phyloP scores from a whole-genome alignment of 2,113 vertebrate species.

The Triplophysa tibetana region DNA sequence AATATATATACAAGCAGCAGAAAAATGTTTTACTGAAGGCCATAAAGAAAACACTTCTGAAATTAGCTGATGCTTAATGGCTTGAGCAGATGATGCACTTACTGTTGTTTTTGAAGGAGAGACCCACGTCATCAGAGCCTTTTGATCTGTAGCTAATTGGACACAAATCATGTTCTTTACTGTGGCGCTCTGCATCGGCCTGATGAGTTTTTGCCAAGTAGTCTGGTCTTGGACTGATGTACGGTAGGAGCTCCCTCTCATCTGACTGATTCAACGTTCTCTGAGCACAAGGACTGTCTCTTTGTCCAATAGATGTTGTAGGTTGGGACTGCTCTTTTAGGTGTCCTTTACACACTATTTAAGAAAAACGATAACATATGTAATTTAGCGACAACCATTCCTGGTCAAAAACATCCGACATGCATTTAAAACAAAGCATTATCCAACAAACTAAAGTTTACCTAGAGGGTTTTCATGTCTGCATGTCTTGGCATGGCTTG shows the following conservation, averaged over 20 bases:
- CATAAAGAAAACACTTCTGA: not conserved
- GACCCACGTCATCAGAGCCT: slow-evolving; percentile 65
- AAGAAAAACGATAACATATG: not conserved
- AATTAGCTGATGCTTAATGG: not conserved
- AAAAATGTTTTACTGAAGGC: not conserved
- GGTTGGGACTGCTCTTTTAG: slow-evolving; percentile 2
- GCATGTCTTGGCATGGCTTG: slow-evolving; percentile 49
- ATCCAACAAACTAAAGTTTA: slow-evolving; percentile 50
- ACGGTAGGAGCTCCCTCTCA: slow-evolving; percentile 70
- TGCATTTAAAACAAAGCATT: not conserved
- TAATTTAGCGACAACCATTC: not conserved
- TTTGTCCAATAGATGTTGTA: slow-evolving; percentile 49
- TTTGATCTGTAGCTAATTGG: slow-evolving; percentile 71
- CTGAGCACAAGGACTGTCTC: slow-evolving; percentile 52
- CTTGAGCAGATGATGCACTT: slow-evolving; percentile 42
- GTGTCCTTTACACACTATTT: slow-evolving; percentile 33
- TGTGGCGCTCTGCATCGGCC: slow-evolving; percentile 39
- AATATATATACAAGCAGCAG: too few relatives aligned
- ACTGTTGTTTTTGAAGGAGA: slow-evolving; percentile 71
- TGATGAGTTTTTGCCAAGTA: slow-evolving; percentile 27
- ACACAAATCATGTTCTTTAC: slow-evolving; percentile 60
- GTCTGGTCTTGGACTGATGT: slow-evolving; percentile 50
- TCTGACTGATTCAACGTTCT: slow-evolving; percentile 67
- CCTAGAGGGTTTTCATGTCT: slow-evolving; percentile 61
- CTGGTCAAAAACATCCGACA: not conserved